Percentiles rank a stretch among this genome's conserved stretches.
Conservation (phyloP, 2,888 invertebrate genomes). For the Agapetus fuscipes region DNA sequence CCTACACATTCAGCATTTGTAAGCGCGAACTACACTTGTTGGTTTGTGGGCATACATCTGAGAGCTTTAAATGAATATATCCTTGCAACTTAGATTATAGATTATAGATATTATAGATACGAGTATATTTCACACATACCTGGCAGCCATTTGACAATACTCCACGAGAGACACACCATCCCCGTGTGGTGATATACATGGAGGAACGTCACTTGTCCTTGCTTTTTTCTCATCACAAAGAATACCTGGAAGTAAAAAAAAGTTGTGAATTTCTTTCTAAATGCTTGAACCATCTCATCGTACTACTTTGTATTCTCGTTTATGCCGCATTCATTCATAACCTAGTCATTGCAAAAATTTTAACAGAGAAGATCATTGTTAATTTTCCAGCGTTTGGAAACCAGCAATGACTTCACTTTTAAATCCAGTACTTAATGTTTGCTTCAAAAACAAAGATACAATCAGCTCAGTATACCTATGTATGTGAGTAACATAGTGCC, state of each 20-base stretch:
- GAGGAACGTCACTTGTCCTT: slow-evolving; percentile 70
- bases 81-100: neutral
- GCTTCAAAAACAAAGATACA: too few species aligned
- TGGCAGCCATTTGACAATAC: slow-evolving; percentile 56
- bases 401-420: neutral
- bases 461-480: neutral
- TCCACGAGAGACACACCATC: slow-evolving; percentile 59
- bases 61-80: neutral
- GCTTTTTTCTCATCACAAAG: slow-evolving; percentile 76
- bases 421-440: too few species aligned
- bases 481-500: neutral
- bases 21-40: too few species aligned
- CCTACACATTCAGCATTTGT: too few species aligned
- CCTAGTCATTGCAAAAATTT: neutral
- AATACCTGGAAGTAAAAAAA: slow-evolving; percentile 43
- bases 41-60: neutral
- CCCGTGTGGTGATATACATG: slow-evolving; percentile 80
- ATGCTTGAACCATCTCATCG: too few species aligned
- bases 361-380: neutral
- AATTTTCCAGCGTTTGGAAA: too few species aligned
- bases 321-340: too few species aligned
- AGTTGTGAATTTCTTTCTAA: too few species aligned
- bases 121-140: slow-evolving; percentile 32
- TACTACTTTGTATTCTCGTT: too few species aligned
- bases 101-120: neutral